These are phyloP conservation scores for Ommatoiulus sabulosus DNA, from an alignment of 2,888 invertebrate species.

Conservation along the genomic window DNA sequence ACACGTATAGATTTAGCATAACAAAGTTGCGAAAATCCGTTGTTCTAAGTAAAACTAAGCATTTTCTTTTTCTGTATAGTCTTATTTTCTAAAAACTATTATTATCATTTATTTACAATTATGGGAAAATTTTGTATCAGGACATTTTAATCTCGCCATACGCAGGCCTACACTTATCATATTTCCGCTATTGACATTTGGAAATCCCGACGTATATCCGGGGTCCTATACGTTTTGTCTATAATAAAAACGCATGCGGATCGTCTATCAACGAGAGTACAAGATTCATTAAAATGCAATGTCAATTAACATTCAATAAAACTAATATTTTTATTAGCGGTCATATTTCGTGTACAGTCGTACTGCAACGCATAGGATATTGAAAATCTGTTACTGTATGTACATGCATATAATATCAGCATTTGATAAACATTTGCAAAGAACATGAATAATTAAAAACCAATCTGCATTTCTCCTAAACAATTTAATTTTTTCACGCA, in stretches of 20 bases:
- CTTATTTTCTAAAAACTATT: not conserved
- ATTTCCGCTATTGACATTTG: conserved; percentile 38
- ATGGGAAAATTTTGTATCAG: conserved; percentile 19
- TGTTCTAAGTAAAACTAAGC: not conserved
- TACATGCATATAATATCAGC: not conserved
- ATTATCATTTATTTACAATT: not conserved
- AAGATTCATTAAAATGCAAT: not conserved
- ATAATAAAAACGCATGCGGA: not conserved
- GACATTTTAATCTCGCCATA: conserved; percentile 9
- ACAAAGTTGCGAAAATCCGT: not conserved
- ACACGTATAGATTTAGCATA: not conserved
- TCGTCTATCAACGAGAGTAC: not conserved
- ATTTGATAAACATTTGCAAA: not conserved
- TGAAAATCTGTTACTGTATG: not conserved
- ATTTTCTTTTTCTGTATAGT: not conserved
- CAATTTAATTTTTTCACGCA: not conserved
- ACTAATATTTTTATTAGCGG: conserved; percentile 25
- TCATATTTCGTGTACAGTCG: not conserved
- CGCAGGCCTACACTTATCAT: not conserved
- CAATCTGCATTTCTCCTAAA: not conserved
- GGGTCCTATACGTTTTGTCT: conserved; percentile 17
- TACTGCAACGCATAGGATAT: conserved; percentile 7
- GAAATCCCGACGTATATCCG: conserved; percentile 30
- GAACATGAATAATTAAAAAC: conserved; percentile 43
- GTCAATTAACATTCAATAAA: conserved; percentile 1